Conservation (phyloP, 2,888 invertebrate genomes). For the Patella caerulea region DNA sequence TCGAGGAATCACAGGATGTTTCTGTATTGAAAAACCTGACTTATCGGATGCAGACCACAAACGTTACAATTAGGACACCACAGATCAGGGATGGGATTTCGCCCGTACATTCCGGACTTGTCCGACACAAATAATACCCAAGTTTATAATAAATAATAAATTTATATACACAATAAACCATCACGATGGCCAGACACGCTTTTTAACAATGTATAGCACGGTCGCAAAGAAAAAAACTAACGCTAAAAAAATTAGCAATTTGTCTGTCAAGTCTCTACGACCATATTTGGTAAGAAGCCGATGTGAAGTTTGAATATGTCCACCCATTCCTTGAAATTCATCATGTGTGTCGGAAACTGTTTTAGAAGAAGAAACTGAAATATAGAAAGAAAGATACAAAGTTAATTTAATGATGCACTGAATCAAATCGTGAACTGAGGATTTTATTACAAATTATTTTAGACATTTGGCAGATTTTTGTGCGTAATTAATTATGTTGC, state of each 20-base stretch:
- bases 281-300: slow-evolving; percentile 95
- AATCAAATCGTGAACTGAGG: too few relatives aligned
- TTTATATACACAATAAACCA: background rate
- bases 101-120: too few relatives aligned
- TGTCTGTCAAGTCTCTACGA: slow-evolving; percentile 94
- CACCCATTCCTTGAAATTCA: slow-evolving; percentile 88
- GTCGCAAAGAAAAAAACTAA: slow-evolving; percentile 77
- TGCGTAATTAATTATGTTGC: too few relatives aligned
- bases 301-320: slow-evolving; percentile 89
- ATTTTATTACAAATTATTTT: too few relatives aligned
- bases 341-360: slow-evolving; percentile 66
- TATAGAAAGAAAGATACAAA: slow-evolving; percentile 19
- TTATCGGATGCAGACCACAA: too few relatives aligned
- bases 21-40: too few relatives aligned
- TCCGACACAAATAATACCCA: too few relatives aligned
- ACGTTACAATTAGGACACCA: too few relatives aligned
- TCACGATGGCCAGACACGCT: slow-evolving; percentile 74
- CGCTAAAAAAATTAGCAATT: slow-evolving; percentile 79
- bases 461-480: too few relatives aligned
- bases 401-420: too few relatives aligned
- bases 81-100: too few relatives aligned
- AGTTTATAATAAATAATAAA: background rate
- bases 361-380: slow-evolving; percentile 64
- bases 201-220: slow-evolving; percentile 93
- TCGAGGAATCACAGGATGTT: too few relatives aligned